Percentiles rank a stretch among this genome's conserved stretches.
These are phyloP conservation scores for Scopus umbretta DNA, from an alignment of 2,113 vertebrate species.

Conservation along the genomic window DNA sequence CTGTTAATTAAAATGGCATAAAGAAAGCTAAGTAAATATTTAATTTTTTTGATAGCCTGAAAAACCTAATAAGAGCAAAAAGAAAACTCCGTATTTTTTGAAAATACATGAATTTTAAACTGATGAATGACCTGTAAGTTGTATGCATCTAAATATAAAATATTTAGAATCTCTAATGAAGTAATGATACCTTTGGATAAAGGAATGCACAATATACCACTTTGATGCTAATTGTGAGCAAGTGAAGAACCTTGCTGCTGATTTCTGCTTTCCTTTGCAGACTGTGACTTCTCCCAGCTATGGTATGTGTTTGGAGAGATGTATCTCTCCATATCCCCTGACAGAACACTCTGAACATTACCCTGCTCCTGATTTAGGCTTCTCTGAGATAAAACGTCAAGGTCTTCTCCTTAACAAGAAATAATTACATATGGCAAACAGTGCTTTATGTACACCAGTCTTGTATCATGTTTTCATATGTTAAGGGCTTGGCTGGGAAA, in stretches of 20 bases:
- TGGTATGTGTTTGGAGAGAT: background rate
- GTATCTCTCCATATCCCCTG: no score
- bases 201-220: background rate
- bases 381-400: background rate
- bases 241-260: background rate
- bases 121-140: background rate
- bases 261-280: background rate
- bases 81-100: accelerated
- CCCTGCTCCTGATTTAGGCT: background rate
- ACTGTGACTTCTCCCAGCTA: background rate
- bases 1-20: background rate
- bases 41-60: background rate
- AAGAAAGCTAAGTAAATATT: background rate
- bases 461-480: background rate
- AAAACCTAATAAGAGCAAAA: background rate
- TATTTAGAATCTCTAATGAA: background rate
- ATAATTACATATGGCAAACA: background rate
- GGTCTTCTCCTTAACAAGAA: background rate
- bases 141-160: background rate
- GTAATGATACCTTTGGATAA: background rate
- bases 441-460: background rate
- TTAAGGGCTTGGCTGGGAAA: background rate
- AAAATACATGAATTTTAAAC: background rate
- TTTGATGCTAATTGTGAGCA: background rate
- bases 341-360: background rate